Evolutionary conservation across 2,797 vertebrate genomes (phyloP).

Genomic region (Clarias platycephalus): DNA sequence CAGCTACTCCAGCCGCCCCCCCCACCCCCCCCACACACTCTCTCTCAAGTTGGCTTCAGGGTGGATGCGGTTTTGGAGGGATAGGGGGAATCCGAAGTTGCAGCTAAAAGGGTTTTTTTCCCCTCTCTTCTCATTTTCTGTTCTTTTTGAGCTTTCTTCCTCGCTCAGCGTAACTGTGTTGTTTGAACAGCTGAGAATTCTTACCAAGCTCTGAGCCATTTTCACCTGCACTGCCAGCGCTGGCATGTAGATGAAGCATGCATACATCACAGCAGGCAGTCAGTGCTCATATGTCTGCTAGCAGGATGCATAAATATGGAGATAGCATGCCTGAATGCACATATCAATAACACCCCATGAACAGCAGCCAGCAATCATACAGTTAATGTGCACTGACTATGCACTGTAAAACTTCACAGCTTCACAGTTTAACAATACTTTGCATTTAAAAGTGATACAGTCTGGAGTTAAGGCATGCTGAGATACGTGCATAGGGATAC

Average conservation of each 20-base stretch:
- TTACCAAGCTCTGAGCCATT: constrained; percentile 76
- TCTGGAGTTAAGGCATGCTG: not conserved
- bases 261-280: constrained; percentile 42
- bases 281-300: constrained; percentile 40
- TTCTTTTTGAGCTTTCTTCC: constrained; percentile 73
- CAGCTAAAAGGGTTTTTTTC: constrained; percentile 66
- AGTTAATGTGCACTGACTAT: constrained; percentile 10
- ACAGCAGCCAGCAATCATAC: constrained; percentile 13
- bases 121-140: constrained; percentile 64
- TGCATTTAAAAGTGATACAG: not conserved
- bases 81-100: constrained; percentile 75
- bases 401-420: not conserved
- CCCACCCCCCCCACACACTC: constrained; percentile 56
- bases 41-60: constrained; percentile 67
- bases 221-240: constrained; percentile 74
- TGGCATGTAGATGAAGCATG: constrained; percentile 47
- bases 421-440: not conserved
- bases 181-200: constrained; percentile 85
- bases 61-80: constrained; percentile 81
- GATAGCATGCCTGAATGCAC: constrained; percentile 52
- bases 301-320: constrained; percentile 38
- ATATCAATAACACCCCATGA: constrained; percentile 23
- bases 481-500: not conserved
- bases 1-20: constrained; percentile 50
- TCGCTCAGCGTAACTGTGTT: constrained; percentile 72